Percentiles rank a stretch among this genome's conserved stretches.
These are phyloP conservation scores for Hirtodrosophila duncani DNA, from an alignment of 2,888 invertebrate genomes.

Conservation along the genomic window DNA sequence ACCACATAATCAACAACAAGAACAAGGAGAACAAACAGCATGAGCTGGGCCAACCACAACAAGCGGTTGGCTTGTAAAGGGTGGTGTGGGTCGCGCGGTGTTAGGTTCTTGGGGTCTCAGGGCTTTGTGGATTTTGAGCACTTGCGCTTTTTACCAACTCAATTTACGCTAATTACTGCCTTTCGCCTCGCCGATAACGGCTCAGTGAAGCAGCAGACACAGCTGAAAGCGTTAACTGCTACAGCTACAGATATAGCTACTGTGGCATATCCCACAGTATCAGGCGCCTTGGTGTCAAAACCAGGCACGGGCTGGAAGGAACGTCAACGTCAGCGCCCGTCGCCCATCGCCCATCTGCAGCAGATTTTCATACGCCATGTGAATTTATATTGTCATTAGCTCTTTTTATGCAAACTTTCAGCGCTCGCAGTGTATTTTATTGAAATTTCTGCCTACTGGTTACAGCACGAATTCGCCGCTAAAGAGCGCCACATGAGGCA, in stretches of 20 bases:
- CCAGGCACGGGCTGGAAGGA: constrained; percentile 11
- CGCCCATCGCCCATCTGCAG: constrained; percentile 49
- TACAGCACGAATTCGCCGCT: constrained; percentile 48
- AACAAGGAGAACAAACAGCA: constrained; percentile 5
- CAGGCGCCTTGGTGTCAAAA: background rate
- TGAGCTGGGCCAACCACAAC: constrained; percentile 27
- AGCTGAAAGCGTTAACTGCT: constrained; percentile 6
- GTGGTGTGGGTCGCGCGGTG: background rate
- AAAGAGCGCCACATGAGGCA: constrained; percentile 1
- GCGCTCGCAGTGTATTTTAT: constrained; percentile 46
- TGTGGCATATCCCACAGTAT: constrained; percentile 1
- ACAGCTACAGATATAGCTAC: background rate
- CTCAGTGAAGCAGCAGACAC: constrained; percentile 10
- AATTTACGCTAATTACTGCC: constrained; percentile 71
- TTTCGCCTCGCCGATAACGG: constrained; percentile 56
- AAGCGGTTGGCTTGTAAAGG: constrained; percentile 11
- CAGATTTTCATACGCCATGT: constrained; percentile 36
- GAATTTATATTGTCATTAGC: constrained; percentile 69
- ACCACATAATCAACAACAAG: constrained; percentile 60
- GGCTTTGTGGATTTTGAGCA: constrained; percentile 40
- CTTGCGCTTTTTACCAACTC: constrained; percentile 70
- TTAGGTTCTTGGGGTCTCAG: background rate
- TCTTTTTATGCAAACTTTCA: constrained; percentile 49
- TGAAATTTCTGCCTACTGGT: constrained; percentile 37
- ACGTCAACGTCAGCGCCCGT: constrained; percentile 29